Percentiles rank a stretch among this genome's conserved stretches.
Evolutionary conservation across 53 echinoderm and acorn worm genomes (phyloP).

Genomic region (Holothuria leucospilota): DNA sequence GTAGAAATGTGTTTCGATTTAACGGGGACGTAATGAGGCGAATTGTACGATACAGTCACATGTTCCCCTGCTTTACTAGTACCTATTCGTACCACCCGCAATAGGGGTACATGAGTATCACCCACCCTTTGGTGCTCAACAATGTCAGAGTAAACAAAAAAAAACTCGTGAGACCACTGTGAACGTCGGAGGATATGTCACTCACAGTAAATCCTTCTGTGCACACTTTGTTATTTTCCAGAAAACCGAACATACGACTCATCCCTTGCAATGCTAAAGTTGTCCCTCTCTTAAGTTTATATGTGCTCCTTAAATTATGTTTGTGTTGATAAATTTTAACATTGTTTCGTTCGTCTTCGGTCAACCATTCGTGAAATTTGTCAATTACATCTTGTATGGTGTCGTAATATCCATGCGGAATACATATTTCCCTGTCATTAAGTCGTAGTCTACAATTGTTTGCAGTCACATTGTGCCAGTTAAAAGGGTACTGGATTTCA

Average conservation of each 20-base stretch:
- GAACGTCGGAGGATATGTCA: neutral
- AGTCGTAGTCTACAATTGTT: no score
- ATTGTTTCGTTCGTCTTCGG: no score
- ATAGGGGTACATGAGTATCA: neutral
- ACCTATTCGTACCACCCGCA: neutral
- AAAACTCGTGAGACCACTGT: neutral
- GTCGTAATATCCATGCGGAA: neutral
- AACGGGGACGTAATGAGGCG: neutral
- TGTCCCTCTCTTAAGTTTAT: no score
- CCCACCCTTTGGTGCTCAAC: neutral
- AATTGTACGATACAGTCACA: neutral
- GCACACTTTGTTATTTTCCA: neutral
- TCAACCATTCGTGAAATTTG: no score
- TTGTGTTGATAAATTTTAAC: no score
- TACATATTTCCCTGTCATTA: neutral
- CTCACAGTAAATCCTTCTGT: slow-evolving; percentile 8
- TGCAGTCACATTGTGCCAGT: no score
- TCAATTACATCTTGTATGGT: neutral
- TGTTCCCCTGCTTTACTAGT: neutral
- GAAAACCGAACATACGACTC: no score
- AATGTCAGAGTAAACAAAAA: slow-evolving; percentile 17
- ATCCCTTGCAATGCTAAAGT: no score
- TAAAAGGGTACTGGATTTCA: no score
- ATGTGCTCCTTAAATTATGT: no score
- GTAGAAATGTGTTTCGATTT: neutral